phyloP scores from a whole-genome alignment of 2,888 invertebrate genomes.

The Troilus luridus region DNA sequence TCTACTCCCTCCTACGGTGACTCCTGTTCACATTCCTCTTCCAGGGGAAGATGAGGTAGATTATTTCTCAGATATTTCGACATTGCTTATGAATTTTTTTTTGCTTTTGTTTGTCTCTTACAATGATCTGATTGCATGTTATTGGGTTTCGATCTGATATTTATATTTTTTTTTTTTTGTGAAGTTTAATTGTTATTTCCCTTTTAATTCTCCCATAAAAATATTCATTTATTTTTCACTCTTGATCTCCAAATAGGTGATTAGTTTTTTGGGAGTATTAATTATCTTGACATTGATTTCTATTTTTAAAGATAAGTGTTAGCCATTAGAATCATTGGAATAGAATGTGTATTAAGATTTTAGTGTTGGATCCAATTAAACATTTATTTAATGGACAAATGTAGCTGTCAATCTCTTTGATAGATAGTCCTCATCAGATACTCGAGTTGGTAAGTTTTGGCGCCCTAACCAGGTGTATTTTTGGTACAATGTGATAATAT shows the following conservation, averaged over 20 bases:
- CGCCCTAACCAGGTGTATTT: too few species aligned
- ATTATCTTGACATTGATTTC: neutral
- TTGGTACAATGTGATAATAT: too few species aligned
- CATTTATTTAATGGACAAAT: too few species aligned
- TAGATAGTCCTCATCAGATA: too few species aligned
- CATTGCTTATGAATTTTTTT: neutral
- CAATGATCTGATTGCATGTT: neutral
- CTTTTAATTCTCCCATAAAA: neutral
- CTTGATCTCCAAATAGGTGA: neutral
- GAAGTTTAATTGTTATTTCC: neutral
- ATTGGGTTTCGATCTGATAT: neutral
- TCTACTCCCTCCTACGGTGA: slow-evolving; percentile 63
- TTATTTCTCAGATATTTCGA: neutral
- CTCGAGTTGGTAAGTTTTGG: too few species aligned
- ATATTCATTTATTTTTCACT: neutral
- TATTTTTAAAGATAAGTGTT: neutral
- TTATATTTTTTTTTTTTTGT: neutral
- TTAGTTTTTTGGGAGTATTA: neutral
- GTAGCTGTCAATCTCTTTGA: too few species aligned
- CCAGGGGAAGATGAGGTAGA: slow-evolving; percentile 61
- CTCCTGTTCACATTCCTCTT: slow-evolving; percentile 63
- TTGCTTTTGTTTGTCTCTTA: neutral
- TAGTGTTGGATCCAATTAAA: too few species aligned
- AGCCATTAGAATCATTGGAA: neutral
- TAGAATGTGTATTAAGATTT: too few species aligned